These are phyloP conservation scores for Apodemia duryi DNA, from an alignment of 2,888 invertebrate genomes.

Conservation along the genomic window DNA sequence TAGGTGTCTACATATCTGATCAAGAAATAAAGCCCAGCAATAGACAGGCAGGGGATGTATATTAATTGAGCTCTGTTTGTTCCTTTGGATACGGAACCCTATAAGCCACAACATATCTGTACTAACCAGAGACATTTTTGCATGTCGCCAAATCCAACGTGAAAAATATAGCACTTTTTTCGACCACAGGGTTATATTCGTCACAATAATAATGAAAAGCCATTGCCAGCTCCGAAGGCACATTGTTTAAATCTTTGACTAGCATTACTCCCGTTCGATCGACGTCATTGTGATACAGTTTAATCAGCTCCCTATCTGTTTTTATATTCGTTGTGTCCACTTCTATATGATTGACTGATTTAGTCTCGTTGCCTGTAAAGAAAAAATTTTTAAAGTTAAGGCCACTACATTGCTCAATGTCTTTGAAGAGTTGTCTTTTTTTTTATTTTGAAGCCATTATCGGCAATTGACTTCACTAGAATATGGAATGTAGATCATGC, in stretches of 20 bases:
- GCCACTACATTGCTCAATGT: too few species aligned
- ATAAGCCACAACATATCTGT: too few species aligned
- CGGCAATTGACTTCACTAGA: too few species aligned
- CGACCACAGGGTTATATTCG: conserved; percentile 65
- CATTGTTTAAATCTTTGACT: conserved; percentile 53
- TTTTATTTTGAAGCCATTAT: neutral
- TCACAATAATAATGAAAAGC: conserved; percentile 75
- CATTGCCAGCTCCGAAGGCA: conserved; percentile 64
- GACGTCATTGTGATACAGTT: conserved; percentile 48
- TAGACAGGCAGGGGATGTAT: too few species aligned
- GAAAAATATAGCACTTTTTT: conserved; percentile 66
- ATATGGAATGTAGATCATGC: too few species aligned
- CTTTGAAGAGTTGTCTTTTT: neutral
- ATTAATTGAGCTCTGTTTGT: too few species aligned
- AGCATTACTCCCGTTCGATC: conserved; percentile 58
- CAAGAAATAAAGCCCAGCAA: too few species aligned
- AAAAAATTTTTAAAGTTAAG: neutral
- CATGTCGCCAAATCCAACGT: conserved; percentile 61
- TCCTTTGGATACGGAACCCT: too few species aligned
- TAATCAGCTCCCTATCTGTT: conserved; percentile 54
- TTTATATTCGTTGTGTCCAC: conserved; percentile 49
- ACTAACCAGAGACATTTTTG: conserved; percentile 42
- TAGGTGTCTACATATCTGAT: too few species aligned
- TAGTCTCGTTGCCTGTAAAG: conserved; percentile 52
- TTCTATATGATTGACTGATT: conserved; percentile 43